Percentiles rank a stretch among this genome's conserved stretches.
These are phyloP conservation scores for Athalia cordata DNA, from an alignment of 2,888 invertebrate genomes.

Conservation along the genomic window DNA sequence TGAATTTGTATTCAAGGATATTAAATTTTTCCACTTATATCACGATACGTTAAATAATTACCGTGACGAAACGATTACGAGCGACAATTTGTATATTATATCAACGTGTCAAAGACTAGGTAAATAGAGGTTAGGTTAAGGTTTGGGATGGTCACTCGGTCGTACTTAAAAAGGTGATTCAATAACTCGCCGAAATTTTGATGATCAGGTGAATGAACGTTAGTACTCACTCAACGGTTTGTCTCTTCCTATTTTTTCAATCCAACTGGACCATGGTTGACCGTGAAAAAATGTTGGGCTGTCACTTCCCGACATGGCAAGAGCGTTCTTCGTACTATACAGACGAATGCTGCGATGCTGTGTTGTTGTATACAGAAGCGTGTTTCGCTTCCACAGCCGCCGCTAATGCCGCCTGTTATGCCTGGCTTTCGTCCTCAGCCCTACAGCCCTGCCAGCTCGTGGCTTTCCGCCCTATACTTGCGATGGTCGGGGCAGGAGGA, in stretches of 20 bases:
- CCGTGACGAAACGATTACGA: no score
- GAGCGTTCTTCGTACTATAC: background rate
- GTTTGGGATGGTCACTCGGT: constrained; percentile 26
- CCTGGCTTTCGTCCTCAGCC: no score
- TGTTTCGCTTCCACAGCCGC: no score
- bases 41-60: background rate
- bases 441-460: no score
- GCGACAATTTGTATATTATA: no score
- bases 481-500: no score
- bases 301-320: constrained; percentile 73
- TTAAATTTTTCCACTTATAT: background rate
- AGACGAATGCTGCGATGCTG: no score
- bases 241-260: constrained; percentile 71
- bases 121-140: constrained; percentile 19
- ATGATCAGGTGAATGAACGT: no score
- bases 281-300: constrained; percentile 73
- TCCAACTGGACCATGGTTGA: constrained; percentile 73
- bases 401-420: no score
- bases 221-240: constrained; percentile 70
- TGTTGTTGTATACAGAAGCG: no score
- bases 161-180: background rate
- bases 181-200: background rate
- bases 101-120: background rate
- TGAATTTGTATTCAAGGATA: background rate
- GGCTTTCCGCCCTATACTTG: no score